Conservation (phyloP, 1,140 invertebrate species). For the Solenopsis invicta region DNA sequence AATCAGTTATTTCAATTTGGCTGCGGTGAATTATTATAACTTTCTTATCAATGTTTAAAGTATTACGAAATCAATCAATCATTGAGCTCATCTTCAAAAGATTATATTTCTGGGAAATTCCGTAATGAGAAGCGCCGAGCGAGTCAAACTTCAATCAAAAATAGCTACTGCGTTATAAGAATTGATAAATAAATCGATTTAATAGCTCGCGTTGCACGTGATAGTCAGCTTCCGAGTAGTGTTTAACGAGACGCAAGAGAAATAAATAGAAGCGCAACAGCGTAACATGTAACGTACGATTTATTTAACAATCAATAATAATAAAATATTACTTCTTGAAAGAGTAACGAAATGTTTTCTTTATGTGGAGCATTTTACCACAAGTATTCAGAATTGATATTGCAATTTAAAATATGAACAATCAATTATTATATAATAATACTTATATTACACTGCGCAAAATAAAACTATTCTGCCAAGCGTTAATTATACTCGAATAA, state of each 20-base stretch:
- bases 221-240: conserved; percentile 3
- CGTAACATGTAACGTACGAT: conserved; percentile 17
- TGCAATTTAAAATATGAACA: background rate
- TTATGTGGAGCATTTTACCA: background rate
- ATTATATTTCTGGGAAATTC: background rate
- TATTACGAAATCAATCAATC: background rate
- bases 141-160: conserved; percentile 6
- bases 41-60: background rate
- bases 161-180: background rate
- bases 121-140: background rate
- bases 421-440: conserved; percentile 30
- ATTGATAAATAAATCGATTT: background rate
- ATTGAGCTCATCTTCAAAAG: background rate
- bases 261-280: background rate
- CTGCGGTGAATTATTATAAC: background rate
- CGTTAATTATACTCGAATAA: conserved; percentile 2
- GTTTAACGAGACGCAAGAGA: background rate
- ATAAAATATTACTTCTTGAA: background rate
- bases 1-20: background rate
- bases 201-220: background rate
- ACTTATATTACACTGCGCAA: background rate
- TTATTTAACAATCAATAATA: background rate
- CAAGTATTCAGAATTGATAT: background rate
- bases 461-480: background rate
- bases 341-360: background rate